phyloP scores from a whole-genome alignment of 1,140 invertebrate species.

The Lerema accius region DNA sequence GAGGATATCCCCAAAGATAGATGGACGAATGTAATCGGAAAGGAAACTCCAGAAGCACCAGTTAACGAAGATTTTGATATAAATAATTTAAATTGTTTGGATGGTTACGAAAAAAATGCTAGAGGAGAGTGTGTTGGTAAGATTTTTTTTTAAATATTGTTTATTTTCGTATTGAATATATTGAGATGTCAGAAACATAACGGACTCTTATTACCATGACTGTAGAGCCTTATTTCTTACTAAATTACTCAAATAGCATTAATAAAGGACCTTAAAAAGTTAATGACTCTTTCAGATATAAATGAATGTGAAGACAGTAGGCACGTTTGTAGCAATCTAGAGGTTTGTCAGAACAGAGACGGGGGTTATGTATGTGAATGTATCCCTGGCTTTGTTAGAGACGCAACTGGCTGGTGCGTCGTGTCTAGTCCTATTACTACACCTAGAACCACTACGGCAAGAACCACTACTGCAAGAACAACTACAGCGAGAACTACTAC shows the following conservation, averaged over 20 bases:
- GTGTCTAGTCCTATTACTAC: constrained; percentile 37
- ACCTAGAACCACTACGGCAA: constrained; percentile 31
- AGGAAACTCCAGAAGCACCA: constrained; percentile 41
- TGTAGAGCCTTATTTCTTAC: too few relatives aligned
- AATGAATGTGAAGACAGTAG: constrained; percentile 93
- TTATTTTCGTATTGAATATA: too few relatives aligned
- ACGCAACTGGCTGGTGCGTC: constrained; percentile 60
- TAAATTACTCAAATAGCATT: too few relatives aligned
- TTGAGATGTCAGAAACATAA: too few relatives aligned
- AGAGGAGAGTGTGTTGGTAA: constrained; percentile 69
- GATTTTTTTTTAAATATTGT: too few relatives aligned
- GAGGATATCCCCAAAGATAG: constrained; percentile 57
- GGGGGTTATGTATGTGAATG: constrained; percentile 82
- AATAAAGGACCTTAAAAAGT: too few relatives aligned
- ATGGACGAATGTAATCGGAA: constrained; percentile 61
- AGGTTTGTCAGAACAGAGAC: constrained; percentile 91
- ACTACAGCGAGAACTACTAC: constrained; percentile 43
- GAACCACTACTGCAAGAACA: constrained; percentile 35
- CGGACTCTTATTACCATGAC: too few relatives aligned
- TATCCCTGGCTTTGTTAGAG: constrained; percentile 67
- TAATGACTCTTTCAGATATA: constrained; percentile 89
- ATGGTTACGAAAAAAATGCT: constrained; percentile 67
- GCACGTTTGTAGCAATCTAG: constrained; percentile 91
- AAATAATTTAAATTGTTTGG: constrained; percentile 59
- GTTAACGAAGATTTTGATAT: constrained; percentile 47